These are phyloP conservation scores for Lanius ludovicianus DNA, from an alignment of 2,113 vertebrate species.

Conservation along the genomic window DNA sequence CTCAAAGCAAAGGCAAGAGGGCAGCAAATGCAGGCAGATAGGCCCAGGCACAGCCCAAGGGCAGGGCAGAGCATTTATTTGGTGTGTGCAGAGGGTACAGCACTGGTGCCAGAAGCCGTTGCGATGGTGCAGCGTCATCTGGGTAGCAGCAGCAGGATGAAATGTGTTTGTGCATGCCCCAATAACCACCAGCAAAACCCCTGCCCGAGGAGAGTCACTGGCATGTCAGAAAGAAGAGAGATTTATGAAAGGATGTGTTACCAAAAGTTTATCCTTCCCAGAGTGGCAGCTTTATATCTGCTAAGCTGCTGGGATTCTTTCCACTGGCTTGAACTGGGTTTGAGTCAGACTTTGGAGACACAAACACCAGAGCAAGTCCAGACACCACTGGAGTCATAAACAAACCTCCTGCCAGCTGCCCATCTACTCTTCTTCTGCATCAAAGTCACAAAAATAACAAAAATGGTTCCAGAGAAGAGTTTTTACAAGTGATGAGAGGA, in stretches of 20 bases:
- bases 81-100: not conserved
- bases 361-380: constrained; percentile 48
- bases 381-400: constrained; percentile 43
- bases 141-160: not conserved
- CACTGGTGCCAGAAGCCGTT: not conserved
- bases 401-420: constrained; percentile 47
- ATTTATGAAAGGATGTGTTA: not conserved
- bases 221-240: not conserved
- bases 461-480: not conserved
- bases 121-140: not conserved
- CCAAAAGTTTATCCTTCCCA: not conserved
- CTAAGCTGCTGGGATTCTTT: constrained; percentile 13
- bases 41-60: not conserved
- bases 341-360: constrained; percentile 55
- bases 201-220: not conserved
- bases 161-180: not conserved
- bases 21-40: not conserved
- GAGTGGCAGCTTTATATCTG: constrained; percentile 29
- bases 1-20: not conserved
- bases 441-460: not conserved
- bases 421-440: constrained; percentile 8
- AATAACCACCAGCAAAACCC: not conserved
- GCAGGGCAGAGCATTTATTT: not conserved
- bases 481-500: not conserved
- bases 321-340: constrained; percentile 12